Evolutionary conservation across 2,113 vertebrate genomes (phyloP).

Genomic region (Gobiocypris rarus): DNA sequence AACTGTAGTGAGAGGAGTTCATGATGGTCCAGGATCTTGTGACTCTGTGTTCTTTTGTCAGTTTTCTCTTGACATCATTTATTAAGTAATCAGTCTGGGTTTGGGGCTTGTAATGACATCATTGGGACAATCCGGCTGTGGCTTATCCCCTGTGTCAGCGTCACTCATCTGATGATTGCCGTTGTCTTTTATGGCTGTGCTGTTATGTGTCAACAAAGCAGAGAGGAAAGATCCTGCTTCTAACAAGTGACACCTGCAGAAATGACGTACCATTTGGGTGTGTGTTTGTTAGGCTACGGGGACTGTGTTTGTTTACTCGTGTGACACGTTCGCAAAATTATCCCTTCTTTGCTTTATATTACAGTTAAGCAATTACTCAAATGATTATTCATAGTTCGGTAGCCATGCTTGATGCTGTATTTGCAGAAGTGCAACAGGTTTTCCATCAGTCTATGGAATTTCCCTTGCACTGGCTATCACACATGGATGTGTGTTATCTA

Average conservation of each 20-base stretch:
- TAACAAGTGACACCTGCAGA: constrained; percentile 60
- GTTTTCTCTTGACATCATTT: background rate
- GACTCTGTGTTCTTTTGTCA: constrained; percentile 2
- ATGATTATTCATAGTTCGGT: background rate
- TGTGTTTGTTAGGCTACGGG: constrained; percentile 35
- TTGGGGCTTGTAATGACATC: constrained; percentile 71
- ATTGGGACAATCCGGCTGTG: constrained; percentile 55
- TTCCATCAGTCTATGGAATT: constrained; percentile 9
- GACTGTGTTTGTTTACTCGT: constrained; percentile 46
- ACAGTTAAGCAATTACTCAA: constrained; percentile 58
- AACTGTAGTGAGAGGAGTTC: background rate
- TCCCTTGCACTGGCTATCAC: background rate
- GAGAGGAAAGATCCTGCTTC: constrained; percentile 55
- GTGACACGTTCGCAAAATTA: constrained; percentile 59
- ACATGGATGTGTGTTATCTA: background rate
- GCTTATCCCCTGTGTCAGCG: constrained; percentile 54
- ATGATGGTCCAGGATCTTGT: background rate
- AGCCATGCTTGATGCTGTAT: background rate
- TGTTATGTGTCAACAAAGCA: constrained; percentile 72
- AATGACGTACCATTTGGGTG: constrained; percentile 48
- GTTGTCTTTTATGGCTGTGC: constrained; percentile 54
- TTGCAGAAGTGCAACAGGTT: constrained; percentile 7
- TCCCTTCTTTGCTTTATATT: constrained; percentile 62
- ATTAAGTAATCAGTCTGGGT: constrained; percentile 41
- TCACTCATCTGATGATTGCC: constrained; percentile 49